Evolutionary conservation across 2,113 vertebrate genomes (phyloP), one percentile per base, ranked within the genome.

Genomic region (Eira barbara): DNA sequence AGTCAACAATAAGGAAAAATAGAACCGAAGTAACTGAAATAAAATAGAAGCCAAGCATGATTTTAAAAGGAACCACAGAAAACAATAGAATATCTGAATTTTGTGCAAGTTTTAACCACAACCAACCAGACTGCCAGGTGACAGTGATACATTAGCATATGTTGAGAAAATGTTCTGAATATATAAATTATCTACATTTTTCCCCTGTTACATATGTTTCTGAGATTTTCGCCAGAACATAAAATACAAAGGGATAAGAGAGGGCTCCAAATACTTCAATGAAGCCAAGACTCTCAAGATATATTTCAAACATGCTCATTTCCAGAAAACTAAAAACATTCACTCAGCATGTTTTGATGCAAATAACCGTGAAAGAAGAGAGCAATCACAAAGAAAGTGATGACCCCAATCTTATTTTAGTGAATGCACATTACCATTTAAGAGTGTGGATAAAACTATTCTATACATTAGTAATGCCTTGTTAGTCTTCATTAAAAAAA

Each of bases 221-320:
- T 92, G 74, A 95, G 49, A 88, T 88, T 96, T 96, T 83, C 45
- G 96, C 36, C 73, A 87, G 86, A 91, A 92, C 7, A 73, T 90
- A 95, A 97, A 97, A 94, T 12, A 59, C 1, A 2, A 7, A 92
- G 0, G 4, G 59, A 82, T 78, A 94, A 76, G 39, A 23, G 42
- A 92, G 59, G 14, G 13, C 29, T 96, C 67, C 69, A 97, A 86
- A 76, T 11, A 42, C n/a, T 95, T 97, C 18, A 81, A 13, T 6
- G 81, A 94, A 90, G 74, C 88, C 80, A 97, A 96, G 69, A 89
- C 89, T 92, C 74, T 97, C 84, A 95, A 96, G 39, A 93, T 83
- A 49, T 81, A 92, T 91, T 95, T 94, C 84, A 98, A 95, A 85
- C 74, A 79, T 67, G 23, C 36, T 80, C 49, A 86, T 76, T 90